Conservation (phyloP, 2,888 invertebrate species). For the Choreutis nemorana region DNA sequence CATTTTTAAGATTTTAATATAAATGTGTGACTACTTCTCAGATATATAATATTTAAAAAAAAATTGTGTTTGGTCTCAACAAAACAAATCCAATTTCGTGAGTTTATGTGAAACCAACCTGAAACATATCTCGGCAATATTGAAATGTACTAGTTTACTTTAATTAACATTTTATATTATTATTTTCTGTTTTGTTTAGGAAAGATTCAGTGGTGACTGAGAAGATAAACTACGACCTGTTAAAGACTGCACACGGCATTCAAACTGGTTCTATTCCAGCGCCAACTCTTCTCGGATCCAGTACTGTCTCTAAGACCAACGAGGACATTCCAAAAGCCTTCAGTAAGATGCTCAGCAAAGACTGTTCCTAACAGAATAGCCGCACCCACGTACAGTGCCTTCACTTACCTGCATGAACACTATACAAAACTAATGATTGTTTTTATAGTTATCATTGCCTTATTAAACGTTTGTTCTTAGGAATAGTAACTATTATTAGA, state of each 20-base stretch:
- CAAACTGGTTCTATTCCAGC: conserved; percentile 76
- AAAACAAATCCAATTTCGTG: too few species aligned
- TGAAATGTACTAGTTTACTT: too few species aligned
- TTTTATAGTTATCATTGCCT: conserved; percentile 6
- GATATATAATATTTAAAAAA: too few species aligned
- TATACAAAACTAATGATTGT: too few species aligned
- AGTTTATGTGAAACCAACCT: too few species aligned
- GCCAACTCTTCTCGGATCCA: conserved; percentile 78
- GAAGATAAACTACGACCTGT: conserved; percentile 88
- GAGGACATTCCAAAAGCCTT: conserved; percentile 86
- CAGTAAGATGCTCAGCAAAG: conserved; percentile 62
- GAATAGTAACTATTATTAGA: too few species aligned
- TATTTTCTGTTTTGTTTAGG: conserved; percentile 40
- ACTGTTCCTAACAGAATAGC: conserved; percentile 40
- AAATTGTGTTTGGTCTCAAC: too few species aligned
- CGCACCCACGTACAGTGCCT: conserved; percentile 2
- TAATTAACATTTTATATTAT: too few species aligned
- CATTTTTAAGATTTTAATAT: too few species aligned
- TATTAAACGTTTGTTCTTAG: conserved; percentile 2
- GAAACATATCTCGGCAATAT: too few species aligned
- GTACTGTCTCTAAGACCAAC: conserved; percentile 78
- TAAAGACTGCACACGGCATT: conserved; percentile 78
- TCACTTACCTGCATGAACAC: background rate
- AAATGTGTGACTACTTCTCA: too few species aligned
- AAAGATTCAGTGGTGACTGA: conserved; percentile 91